Conservation (phyloP, 1,140 invertebrate genomes). For the Cheumatopsyche charites region DNA sequence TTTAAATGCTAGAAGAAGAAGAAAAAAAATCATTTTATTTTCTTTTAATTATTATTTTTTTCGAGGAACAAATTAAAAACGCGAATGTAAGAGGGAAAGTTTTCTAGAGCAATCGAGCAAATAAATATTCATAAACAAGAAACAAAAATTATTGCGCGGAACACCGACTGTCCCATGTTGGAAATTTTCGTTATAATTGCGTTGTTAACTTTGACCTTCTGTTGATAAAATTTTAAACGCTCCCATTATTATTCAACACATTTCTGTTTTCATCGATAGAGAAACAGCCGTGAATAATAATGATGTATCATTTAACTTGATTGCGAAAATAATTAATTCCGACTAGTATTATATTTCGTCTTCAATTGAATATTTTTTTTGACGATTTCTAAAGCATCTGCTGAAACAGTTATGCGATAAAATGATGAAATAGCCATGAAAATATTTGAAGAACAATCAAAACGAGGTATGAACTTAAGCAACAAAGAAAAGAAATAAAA, state of each 20-base stretch:
- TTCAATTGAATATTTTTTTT: background rate
- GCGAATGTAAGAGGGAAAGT: too few relatives aligned
- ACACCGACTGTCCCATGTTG: background rate
- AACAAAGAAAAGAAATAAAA: slow-evolving; percentile 30
- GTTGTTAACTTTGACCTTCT: slow-evolving; percentile 17
- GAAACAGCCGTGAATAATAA: slow-evolving; percentile 22
- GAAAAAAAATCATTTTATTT: background rate
- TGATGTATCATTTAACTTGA: slow-evolving; percentile 5
- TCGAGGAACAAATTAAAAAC: background rate
- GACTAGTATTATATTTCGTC: background rate
- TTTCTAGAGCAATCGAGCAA: too few relatives aligned
- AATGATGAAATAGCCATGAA: slow-evolving; percentile 19
- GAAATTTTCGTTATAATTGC: slow-evolving; percentile 14
- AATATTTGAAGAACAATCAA: slow-evolving; percentile 28
- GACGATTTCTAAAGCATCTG: too few relatives aligned
- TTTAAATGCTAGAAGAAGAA: background rate
- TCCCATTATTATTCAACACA: slow-evolving; percentile 24
- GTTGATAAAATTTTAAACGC: slow-evolving; percentile 12
- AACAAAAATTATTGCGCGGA: too few relatives aligned
- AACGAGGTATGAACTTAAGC: slow-evolving; percentile 25
- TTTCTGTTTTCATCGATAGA: slow-evolving; percentile 20
- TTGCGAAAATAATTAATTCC: slow-evolving; percentile 15
- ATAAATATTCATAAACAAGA: too few relatives aligned
- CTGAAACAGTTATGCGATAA: background rate
- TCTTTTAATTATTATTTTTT: slow-evolving; percentile 1